Percentiles rank a stretch among this genome's conserved stretches.
Evolutionary conservation across 2,888 invertebrate genomes (phyloP).

Genomic region (Vesta saturnalis): DNA sequence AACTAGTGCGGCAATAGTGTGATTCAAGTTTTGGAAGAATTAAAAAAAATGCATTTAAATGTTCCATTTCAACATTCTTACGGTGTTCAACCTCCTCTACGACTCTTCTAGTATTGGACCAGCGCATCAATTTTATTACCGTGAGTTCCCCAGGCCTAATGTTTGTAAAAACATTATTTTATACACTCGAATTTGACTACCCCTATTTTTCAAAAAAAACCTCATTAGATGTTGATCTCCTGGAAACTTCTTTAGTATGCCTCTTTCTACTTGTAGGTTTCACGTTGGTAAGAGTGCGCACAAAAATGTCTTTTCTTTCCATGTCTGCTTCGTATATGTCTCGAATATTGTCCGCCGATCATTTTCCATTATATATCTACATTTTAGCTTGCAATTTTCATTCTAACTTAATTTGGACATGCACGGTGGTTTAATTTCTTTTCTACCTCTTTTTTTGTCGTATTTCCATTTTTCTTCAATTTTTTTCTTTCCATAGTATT

Average conservation of each 20-base stretch:
- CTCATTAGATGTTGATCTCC: too few species aligned
- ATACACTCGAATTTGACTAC: constrained; percentile 1
- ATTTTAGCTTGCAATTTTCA: not conserved
- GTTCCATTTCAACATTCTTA: not conserved
- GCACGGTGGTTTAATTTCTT: not conserved
- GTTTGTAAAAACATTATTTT: constrained; percentile 19
- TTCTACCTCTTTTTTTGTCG: not conserved
- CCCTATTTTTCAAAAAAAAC: not conserved
- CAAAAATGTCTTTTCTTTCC: constrained; percentile 1
- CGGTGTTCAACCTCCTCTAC: not conserved
- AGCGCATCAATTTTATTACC: not conserved
- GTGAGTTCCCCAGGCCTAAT: constrained; percentile 6
- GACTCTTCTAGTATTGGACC: not conserved
- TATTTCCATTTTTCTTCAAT: not conserved
- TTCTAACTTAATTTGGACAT: constrained; percentile 4
- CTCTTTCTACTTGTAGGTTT: not conserved
- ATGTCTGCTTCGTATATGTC: not conserved
- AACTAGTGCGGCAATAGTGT: constrained; percentile 8
- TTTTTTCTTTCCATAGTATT: too few species aligned
- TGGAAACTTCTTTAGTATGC: constrained; percentile 4
- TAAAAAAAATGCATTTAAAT: not conserved
- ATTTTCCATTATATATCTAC: not conserved
- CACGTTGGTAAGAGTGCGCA: not conserved
- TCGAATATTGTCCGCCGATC: not conserved
- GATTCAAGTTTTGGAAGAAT: constrained; percentile 1